phyloP scores from a whole-genome alignment of 2,113 vertebrate genomes.

The Hemiprocne comata region DNA sequence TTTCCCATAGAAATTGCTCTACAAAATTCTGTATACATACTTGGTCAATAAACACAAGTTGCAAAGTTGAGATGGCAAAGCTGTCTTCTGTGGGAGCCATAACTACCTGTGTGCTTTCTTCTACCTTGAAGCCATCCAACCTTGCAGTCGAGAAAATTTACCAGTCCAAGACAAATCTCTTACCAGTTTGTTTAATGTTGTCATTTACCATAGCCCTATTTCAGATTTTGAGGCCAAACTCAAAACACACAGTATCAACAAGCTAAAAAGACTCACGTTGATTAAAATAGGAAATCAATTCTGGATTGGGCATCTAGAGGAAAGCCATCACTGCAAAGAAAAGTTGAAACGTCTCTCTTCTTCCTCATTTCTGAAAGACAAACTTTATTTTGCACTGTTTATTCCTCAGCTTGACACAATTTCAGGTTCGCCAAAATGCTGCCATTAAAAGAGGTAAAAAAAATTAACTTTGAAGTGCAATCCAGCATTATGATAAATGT shows the following conservation, averaged over 20 bases:
- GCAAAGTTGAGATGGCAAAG: background rate
- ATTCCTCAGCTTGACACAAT: background rate
- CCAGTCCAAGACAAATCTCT: background rate
- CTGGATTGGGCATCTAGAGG: background rate
- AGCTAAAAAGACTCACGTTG: background rate
- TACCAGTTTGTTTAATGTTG: background rate
- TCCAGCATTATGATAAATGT: background rate
- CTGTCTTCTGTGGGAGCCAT: background rate
- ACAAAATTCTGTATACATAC: background rate
- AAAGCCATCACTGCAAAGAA: background rate
- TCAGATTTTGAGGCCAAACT: background rate
- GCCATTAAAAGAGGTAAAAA: background rate
- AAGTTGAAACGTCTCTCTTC: background rate
- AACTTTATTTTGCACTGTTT: background rate
- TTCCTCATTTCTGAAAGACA: background rate
- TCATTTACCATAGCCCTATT: background rate
- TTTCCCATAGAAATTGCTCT: background rate
- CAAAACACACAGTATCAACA: background rate
- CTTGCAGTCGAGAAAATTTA: background rate
- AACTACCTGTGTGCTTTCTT: background rate
- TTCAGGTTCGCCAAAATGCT: background rate
- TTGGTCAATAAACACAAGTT: background rate
- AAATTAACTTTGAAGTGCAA: background rate
- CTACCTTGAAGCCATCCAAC: background rate
- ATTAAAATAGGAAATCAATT: background rate